These are phyloP conservation scores for Flabesymbios commensalis DNA, from an alignment of 2,888 invertebrate genomes.

Conservation along the genomic window DNA sequence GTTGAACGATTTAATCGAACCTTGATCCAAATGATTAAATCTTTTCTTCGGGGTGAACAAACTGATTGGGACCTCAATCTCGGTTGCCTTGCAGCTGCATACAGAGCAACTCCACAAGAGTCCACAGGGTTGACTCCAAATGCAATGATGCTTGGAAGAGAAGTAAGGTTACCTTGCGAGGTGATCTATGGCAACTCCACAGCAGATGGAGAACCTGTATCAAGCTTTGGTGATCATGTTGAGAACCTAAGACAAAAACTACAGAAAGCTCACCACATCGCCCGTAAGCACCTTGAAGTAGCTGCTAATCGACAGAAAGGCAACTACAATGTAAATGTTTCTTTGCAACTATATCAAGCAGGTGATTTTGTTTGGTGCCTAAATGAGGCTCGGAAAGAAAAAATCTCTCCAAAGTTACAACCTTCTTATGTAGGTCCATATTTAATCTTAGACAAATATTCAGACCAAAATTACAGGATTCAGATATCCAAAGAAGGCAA, in stretches of 20 bases:
- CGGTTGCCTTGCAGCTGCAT: conserved; percentile 29
- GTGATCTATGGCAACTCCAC: conserved; percentile 14
- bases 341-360: background rate
- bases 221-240: background rate
- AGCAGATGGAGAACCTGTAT: background rate
- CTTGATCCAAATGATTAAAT: conserved; percentile 22
- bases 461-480: background rate
- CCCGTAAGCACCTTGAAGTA: background rate
- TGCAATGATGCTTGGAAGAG: conserved; percentile 30
- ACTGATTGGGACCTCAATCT: conserved; percentile 32
- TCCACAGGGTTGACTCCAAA: conserved; percentile 31
- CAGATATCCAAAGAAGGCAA: background rate
- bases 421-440: background rate
- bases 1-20: conserved; percentile 26
- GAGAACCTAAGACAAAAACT: background rate
- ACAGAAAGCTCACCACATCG: background rate
- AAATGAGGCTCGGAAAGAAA: background rate
- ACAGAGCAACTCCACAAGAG: conserved; percentile 24
- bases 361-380: background rate
- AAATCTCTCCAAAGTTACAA: background rate
- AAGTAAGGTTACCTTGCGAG: conserved; percentile 29
- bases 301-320: background rate
- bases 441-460: background rate
- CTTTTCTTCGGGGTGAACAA: conserved; percentile 30
- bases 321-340: background rate